phyloP scores from a whole-genome alignment of 1,140 invertebrate species.

The Zaprionus ghesquierei region DNA sequence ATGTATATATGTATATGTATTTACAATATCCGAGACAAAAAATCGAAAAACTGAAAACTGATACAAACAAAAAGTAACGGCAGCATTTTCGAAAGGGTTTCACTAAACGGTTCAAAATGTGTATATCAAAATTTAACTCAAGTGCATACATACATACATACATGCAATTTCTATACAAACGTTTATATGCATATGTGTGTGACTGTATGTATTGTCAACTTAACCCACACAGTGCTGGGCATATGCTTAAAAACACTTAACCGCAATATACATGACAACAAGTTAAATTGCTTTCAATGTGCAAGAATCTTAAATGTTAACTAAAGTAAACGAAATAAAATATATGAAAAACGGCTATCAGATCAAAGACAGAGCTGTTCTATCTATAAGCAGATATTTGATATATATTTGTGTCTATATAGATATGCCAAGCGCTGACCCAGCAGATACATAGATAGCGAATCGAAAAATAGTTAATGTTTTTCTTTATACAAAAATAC shows the following conservation, averaged over 20 bases:
- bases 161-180: neutral
- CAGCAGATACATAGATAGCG: neutral
- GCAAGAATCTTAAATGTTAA: conserved; percentile 17
- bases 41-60: conserved; percentile 6
- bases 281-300: conserved; percentile 33
- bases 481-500: too few species aligned
- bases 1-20: neutral
- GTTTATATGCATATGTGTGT: conserved; percentile 24
- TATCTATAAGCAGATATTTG: conserved; percentile 7
- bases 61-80: conserved; percentile 47
- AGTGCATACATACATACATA: conserved; percentile 14
- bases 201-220: conserved; percentile 2
- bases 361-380: conserved; percentile 6
- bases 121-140: conserved; percentile 53
- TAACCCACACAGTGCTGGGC: conserved; percentile 23
- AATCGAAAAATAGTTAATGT: neutral
- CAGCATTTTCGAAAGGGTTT: conserved; percentile 74
- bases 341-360: neutral
- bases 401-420: conserved; percentile 4
- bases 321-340: neutral
- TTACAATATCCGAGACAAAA: conserved; percentile 15
- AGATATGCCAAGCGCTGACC: neutral
- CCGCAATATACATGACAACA: conserved; percentile 1
- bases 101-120: conserved; percentile 69
- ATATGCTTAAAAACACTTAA: conserved; percentile 37